Conservation (phyloP, 1,140 invertebrate species). For the Platorchestia sp. region DNA sequence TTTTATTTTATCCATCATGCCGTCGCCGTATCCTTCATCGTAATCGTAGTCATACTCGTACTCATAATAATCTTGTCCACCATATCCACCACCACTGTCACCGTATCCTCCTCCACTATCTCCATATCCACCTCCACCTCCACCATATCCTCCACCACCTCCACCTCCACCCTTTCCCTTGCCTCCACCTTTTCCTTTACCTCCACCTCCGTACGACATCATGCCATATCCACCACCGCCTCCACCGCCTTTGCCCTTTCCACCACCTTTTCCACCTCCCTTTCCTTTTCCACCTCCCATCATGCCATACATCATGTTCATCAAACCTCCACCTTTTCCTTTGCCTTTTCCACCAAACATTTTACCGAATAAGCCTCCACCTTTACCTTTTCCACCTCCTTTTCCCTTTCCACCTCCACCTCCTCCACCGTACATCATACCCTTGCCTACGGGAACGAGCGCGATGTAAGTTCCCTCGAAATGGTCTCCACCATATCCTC, state of each 20-base stretch:
- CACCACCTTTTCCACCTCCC: conserved; percentile 12
- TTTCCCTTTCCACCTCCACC: conserved; percentile 36
- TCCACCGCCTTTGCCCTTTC: conserved; percentile 2
- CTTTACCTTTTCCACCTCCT: conserved; percentile 23
- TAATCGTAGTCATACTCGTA: conserved; percentile 39
- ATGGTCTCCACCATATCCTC: conserved; percentile 51
- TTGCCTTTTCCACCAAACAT: not conserved
- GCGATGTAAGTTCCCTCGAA: conserved; percentile 29
- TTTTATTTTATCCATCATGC: conserved; percentile 30
- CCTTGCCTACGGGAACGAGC: conserved; percentile 35
- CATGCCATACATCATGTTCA: conserved; percentile 54
- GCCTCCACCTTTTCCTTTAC: conserved; percentile 32
- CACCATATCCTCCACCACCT: conserved; percentile 16
- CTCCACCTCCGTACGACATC: conserved; percentile 37
- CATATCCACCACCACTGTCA: conserved; percentile 14
- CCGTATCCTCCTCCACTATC: not conserved
- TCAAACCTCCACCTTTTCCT: conserved; percentile 34
- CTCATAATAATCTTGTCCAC: conserved; percentile 31
- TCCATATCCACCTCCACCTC: conserved; percentile 51
- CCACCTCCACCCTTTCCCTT: conserved; percentile 15
- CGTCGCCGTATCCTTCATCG: conserved; percentile 9
- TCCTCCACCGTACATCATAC: not conserved
- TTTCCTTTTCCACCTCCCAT: conserved; percentile 55
- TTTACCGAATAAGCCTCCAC: not conserved
- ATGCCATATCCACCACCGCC: conserved; percentile 51